These are phyloP conservation scores for Molorchus minor DNA, from an alignment of 2,888 invertebrate species.

Conservation along the genomic window DNA sequence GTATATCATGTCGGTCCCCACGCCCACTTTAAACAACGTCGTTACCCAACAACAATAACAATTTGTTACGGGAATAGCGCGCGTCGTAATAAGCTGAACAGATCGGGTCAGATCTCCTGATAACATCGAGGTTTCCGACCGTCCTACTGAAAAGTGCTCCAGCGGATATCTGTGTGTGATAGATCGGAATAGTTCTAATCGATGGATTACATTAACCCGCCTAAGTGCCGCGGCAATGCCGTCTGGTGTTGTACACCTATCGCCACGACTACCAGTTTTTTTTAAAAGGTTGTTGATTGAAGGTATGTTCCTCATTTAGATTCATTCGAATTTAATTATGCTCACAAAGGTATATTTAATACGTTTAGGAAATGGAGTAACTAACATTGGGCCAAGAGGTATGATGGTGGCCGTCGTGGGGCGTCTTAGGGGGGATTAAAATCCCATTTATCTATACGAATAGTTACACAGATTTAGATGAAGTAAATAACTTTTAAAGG, in stretches of 20 bases:
- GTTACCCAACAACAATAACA: conserved; percentile 64
- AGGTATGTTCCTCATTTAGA: too few relatives aligned
- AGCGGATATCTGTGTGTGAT: conserved; percentile 35
- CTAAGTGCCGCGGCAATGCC: neutral
- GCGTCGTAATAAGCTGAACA: conserved; percentile 59
- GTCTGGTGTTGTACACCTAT: neutral
- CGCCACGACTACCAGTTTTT: neutral
- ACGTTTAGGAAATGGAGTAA: too few relatives aligned
- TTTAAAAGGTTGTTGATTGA: too few relatives aligned
- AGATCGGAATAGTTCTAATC: conserved; percentile 35
- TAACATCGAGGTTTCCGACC: conserved; percentile 39
- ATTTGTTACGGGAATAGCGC: conserved; percentile 62
- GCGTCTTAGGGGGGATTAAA: too few relatives aligned
- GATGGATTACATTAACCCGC: conserved; percentile 28
- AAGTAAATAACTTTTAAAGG: too few relatives aligned
- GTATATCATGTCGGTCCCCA: conserved; percentile 59
- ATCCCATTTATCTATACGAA: too few relatives aligned
- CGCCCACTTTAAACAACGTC: conserved; percentile 62
- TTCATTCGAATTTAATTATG: too few relatives aligned
- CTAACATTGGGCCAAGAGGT: too few relatives aligned
- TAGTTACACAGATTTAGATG: too few relatives aligned
- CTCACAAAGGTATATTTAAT: too few relatives aligned
- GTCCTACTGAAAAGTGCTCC: conserved; percentile 39
- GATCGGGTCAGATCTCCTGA: conserved; percentile 55
- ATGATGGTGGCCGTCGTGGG: too few relatives aligned